phyloP scores from a whole-genome alignment of 2,888 invertebrate genomes.

The Elegia similella region DNA sequence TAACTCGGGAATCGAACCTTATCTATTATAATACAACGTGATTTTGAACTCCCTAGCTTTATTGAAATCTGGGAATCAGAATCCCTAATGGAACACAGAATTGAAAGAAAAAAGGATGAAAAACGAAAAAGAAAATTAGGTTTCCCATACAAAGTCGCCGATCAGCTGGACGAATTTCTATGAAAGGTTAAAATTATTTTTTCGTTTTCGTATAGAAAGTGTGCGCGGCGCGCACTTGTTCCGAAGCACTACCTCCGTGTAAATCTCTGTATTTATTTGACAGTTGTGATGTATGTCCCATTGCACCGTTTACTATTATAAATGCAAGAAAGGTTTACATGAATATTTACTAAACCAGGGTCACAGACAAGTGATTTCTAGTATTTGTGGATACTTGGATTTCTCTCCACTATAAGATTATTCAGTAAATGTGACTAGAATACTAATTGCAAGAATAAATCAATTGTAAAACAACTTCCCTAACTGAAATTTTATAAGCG shows the following conservation, averaged over 20 bases:
- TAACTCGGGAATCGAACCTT: too few relatives aligned
- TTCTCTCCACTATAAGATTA: neutral
- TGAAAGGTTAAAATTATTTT: too few relatives aligned
- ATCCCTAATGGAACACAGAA: too few relatives aligned
- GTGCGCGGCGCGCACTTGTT: neutral
- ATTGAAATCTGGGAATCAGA: too few relatives aligned
- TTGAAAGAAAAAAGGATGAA: too few relatives aligned
- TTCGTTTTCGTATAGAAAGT: too few relatives aligned
- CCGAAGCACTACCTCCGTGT: neutral
- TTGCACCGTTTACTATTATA: conserved; percentile 10
- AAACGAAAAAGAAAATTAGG: too few relatives aligned
- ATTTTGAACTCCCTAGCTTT: too few relatives aligned
- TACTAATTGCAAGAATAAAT: neutral
- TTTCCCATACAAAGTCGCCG: too few relatives aligned
- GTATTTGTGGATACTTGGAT: neutral
- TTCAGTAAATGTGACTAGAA: conserved; percentile 3
- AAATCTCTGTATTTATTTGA: conserved; percentile 4
- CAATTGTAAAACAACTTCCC: neutral
- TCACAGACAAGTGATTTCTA: neutral
- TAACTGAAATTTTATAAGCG: neutral
- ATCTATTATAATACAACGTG: too few relatives aligned
- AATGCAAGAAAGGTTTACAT: conserved; percentile 1
- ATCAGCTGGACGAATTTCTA: too few relatives aligned
- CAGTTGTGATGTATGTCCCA: conserved; percentile 7
- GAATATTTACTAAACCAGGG: conserved; percentile 10